Base-by-base conservation (phyloP, 2,888 invertebrate species). In the Lasius platythorax region DNA sequence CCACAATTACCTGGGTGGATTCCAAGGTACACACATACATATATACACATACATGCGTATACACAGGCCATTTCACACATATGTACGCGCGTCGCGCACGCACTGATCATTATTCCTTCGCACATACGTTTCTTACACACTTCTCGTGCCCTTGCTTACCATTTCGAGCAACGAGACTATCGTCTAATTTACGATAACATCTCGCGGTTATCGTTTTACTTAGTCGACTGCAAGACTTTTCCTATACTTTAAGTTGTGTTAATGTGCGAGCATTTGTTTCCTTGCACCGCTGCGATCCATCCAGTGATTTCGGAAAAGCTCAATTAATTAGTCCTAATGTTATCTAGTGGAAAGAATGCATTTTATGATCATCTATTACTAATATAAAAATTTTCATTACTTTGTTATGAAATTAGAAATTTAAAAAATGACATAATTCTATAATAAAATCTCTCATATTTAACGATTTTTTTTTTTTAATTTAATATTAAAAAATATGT, bases 151-250 rank as follows among this genome's bases (percentile, higher is more conserved):
- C 82, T 33, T 56, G 33, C 37, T 50, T 50, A 23, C 56, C 46
- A 78, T 70, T 61, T 67, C 58, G 50, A 30, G 33, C 58, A 63
- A 79, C 50, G 53, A 56, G 56, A 67, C 66, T 67, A 46, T 67
- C 64, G 66, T 85, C 84, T 61, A 68, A 61, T 73, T 58, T 82
- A 50, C 76, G 85, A 81, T 83, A 74, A 87, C 43, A 43, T 67
- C 50, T 53, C 53, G 18, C 23, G 40, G 23, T 72, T 84, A 83
- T 85, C 83, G 83, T 81, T 64, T 58, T 66, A 70, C 68, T 82
- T 75, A 85, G 78, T 83, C 83, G 74, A 85, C 40, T 28, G 75
- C 72, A 83, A 88, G 88, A 83, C 74, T 87, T 88, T 83, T 83
- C 78, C 74, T 76, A 76, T 83, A 76, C 74, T 85, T 86, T 82